Percentiles rank a stretch among this genome's conserved stretches.
phyloP scores from a whole-genome alignment of 2,888 invertebrate species.

The Nymphalis polychloros region DNA sequence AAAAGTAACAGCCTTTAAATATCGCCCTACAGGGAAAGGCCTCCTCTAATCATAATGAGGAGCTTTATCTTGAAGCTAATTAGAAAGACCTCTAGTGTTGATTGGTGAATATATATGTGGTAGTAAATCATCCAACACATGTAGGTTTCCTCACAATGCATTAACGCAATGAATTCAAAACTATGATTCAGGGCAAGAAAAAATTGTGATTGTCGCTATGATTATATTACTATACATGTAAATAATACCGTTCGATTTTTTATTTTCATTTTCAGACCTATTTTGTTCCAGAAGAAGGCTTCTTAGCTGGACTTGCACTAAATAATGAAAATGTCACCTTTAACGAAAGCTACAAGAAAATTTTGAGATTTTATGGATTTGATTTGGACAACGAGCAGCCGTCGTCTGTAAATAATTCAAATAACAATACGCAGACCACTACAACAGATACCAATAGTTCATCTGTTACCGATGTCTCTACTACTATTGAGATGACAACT shows the following conservation, averaged over 20 bases:
- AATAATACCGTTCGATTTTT: not conserved
- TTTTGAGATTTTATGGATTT: slow-evolving; percentile 90
- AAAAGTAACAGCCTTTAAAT: too few relatives aligned
- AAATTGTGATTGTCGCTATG: not conserved
- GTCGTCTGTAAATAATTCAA: slow-evolving; percentile 41
- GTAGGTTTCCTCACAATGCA: not conserved
- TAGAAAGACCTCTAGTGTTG: too few relatives aligned
- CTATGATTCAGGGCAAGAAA: not conserved
- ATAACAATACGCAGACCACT: slow-evolving; percentile 41
- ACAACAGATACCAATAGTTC: slow-evolving; percentile 37
- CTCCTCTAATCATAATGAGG: too few relatives aligned
- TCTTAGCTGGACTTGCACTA: slow-evolving; percentile 89
- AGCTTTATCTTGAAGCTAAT: too few relatives aligned
- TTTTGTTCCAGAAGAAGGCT: slow-evolving; percentile 91
- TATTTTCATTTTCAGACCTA: slow-evolving; percentile 84
- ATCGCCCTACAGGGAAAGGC: too few relatives aligned
- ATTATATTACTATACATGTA: too few relatives aligned
- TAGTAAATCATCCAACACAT: too few relatives aligned
- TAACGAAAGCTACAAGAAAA: slow-evolving; percentile 86
- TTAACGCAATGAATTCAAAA: not conserved
- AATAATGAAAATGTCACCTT: slow-evolving; percentile 90
- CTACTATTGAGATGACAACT: slow-evolving; percentile 40
- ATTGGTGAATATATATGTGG: too few relatives aligned
- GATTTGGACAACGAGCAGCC: slow-evolving; percentile 82
- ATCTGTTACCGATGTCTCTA: slow-evolving; percentile 37